Conservation (phyloP, 1,140 invertebrate genomes). For the Drosophila kurseongensis region DNA sequence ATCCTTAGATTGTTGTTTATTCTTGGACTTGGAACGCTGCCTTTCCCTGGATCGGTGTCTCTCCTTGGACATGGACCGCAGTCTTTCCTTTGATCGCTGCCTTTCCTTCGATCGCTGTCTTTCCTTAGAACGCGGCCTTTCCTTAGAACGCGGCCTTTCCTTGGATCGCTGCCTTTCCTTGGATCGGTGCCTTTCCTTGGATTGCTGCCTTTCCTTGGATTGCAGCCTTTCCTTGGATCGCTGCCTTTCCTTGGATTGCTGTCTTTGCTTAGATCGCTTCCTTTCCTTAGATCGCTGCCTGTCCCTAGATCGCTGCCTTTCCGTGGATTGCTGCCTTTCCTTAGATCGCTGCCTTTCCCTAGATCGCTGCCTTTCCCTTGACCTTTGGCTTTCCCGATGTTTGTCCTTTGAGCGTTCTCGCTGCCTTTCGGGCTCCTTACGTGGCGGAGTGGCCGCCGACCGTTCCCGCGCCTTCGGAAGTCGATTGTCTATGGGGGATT, state of each 20-base stretch:
- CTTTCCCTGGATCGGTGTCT: slow-evolving; percentile 8
- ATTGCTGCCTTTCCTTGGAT: slow-evolving; percentile 7
- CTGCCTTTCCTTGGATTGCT: slow-evolving; percentile 16
- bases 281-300: slow-evolving; percentile 13
- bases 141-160: slow-evolving; percentile 4
- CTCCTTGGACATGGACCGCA: slow-evolving; percentile 38
- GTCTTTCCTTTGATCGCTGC: too few species aligned
- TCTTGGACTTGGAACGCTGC: slow-evolving; percentile 8
- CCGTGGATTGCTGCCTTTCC: slow-evolving; percentile 4
- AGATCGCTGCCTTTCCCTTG: slow-evolving; percentile 32
- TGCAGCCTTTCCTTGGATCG: not conserved
- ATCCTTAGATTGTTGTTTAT: slow-evolving; percentile 1
- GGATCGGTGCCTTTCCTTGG: slow-evolving; percentile 14
- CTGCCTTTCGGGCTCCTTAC: slow-evolving; percentile 24
- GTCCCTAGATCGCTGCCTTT: slow-evolving; percentile 17
- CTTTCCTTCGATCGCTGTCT: slow-evolving; percentile 7
- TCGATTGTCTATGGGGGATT: slow-evolving; percentile 40
- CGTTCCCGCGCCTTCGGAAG: slow-evolving; percentile 40
- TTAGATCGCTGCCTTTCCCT: slow-evolving; percentile 19
- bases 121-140: slow-evolving; percentile 15
- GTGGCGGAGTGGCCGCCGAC: slow-evolving; percentile 29
- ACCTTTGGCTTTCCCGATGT: slow-evolving; percentile 24
- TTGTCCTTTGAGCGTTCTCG: slow-evolving; percentile 42
- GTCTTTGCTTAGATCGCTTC: not conserved
- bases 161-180: slow-evolving; percentile 18